Conservation (phyloP, 2,113 vertebrate genomes). For the Physeter macrocephalus region DNA sequence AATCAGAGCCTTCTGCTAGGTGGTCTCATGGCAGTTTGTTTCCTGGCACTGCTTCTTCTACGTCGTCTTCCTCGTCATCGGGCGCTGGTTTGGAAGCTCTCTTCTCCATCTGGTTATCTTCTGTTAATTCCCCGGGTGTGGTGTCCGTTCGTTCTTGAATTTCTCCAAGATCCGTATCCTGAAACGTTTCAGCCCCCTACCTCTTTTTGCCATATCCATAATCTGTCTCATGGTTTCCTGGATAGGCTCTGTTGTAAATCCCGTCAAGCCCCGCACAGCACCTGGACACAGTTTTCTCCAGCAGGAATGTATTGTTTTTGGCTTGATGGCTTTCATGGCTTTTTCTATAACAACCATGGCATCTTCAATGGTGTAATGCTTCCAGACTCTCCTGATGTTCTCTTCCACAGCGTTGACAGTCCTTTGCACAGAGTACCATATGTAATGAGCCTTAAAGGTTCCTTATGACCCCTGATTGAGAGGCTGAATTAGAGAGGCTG, state of each 20-base stretch:
- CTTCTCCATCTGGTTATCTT: not conserved
- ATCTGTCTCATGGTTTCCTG: not conserved
- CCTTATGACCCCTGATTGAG: not conserved
- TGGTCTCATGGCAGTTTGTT: not conserved
- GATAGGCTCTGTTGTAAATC: not conserved
- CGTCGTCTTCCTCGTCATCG: rapidly evolving
- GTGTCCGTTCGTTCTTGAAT: not conserved
- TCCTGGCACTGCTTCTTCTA: rapidly evolving
- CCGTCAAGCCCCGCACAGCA: rapidly evolving
- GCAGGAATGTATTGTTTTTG: rapidly evolving
- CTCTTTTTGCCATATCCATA: not conserved
- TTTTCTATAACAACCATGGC: not conserved
- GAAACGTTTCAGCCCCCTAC: not conserved
- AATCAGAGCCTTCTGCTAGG: not conserved
- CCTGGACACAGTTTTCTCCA: rapidly evolving
- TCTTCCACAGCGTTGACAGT: not conserved
- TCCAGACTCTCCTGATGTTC: not conserved
- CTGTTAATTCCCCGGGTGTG: rapidly evolving
- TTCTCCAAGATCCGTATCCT: too few species aligned
- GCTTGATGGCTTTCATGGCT: not conserved
- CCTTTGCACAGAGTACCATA: not conserved
- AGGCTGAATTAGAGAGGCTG: not conserved
- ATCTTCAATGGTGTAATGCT: too few species aligned
- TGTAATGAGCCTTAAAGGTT: not conserved
- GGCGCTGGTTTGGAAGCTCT: too few species aligned